phyloP scores from a whole-genome alignment of 2,113 vertebrate species.

The Sapayoa aenigma region DNA sequence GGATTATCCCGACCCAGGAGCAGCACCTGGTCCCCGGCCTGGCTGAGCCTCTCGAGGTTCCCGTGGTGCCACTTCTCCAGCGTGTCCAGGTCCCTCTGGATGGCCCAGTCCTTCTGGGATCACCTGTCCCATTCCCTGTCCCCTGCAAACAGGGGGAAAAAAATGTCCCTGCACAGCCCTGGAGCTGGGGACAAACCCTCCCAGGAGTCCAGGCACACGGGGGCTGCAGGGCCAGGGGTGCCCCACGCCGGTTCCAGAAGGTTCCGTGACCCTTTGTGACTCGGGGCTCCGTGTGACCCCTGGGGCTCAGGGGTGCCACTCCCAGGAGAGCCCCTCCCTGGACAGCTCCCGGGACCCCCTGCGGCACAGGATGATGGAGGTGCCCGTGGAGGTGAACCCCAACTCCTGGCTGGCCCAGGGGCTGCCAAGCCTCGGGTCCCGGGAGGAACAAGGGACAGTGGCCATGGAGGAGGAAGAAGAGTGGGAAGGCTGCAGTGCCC shows the following conservation, averaged over 20 bases:
- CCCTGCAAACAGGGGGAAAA: neutral
- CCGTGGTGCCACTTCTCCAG: accelerated
- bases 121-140: neutral
- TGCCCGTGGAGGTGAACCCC: neutral
- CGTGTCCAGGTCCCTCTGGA: neutral
- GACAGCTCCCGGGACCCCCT: neutral
- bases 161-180: too few relatives aligned
- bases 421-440: accelerated
- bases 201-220: neutral
- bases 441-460: accelerated
- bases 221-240: neutral
- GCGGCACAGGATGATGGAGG: neutral
- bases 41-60: neutral
- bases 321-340: neutral
- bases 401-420: accelerated
- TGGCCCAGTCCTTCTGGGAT: neutral
- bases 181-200: neutral
- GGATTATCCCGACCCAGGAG: neutral
- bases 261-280: neutral
- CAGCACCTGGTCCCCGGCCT: neutral
- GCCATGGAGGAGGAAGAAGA: neutral
- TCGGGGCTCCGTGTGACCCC: accelerated
- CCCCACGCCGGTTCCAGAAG: neutral
- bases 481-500: accelerated
- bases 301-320: neutral